Evolutionary conservation across 1,140 invertebrate genomes (phyloP).

Genomic region (Caenorhabditis brenneri): DNA sequence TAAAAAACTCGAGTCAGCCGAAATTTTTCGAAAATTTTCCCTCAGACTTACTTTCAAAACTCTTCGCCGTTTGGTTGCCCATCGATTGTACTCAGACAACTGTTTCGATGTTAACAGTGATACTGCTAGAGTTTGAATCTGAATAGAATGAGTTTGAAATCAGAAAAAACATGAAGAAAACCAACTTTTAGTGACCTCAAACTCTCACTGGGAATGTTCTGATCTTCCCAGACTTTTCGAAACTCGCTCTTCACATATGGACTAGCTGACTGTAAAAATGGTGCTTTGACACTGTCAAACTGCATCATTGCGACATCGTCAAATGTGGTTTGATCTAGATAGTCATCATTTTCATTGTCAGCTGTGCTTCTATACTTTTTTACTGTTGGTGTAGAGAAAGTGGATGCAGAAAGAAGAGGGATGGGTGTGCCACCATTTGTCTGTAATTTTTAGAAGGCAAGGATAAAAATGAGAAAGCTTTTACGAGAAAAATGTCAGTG

Average conservation of each 20-base stretch:
- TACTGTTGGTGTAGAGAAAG: neutral
- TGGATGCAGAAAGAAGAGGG: neutral
- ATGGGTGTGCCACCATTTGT: constrained; percentile 15
- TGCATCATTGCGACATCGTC: constrained; percentile 52
- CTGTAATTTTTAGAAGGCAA: neutral
- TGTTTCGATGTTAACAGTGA: constrained; percentile 45
- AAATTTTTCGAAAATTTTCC: neutral
- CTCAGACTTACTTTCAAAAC: constrained; percentile 30
- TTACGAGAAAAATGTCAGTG: too few species aligned
- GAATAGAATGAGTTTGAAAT: neutral
- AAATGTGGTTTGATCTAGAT: constrained; percentile 48
- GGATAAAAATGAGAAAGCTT: too few species aligned
- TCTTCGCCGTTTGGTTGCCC: constrained; percentile 48
- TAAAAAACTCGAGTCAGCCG: neutral
- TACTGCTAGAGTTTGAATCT: constrained; percentile 51
- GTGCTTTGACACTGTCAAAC: constrained; percentile 44
- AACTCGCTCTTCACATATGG: constrained; percentile 44
- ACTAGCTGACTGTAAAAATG: constrained; percentile 42
- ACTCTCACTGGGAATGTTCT: constrained; percentile 50
- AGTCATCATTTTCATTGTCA: neutral
- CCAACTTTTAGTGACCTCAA: constrained; percentile 46
- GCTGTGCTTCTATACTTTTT: constrained; percentile 1
- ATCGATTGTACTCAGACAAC: constrained; percentile 41
- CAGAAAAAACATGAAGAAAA: neutral
- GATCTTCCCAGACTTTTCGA: constrained; percentile 46